Evolutionary conservation across 2,797 vertebrate genomes (phyloP).

Genomic region (Falco columbarius): DNA sequence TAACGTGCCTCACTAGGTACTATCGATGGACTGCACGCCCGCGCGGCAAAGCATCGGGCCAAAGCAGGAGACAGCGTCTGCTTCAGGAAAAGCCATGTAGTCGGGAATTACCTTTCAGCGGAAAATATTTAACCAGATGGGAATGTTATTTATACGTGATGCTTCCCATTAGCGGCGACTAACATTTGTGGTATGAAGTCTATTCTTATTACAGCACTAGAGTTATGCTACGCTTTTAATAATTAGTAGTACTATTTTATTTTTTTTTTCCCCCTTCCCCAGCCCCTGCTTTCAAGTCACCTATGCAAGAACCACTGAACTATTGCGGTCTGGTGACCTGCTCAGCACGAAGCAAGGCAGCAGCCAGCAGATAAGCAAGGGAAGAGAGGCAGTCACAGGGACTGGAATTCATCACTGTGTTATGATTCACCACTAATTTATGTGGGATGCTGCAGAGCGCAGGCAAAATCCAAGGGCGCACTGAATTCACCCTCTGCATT

Average conservation of each 20-base stretch:
- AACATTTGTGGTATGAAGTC: neutral
- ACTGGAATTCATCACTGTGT: neutral
- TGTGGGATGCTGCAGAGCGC: neutral
- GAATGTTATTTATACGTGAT: neutral
- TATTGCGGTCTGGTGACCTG: neutral
- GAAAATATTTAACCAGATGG: conserved; percentile 3
- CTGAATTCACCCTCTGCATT: neutral
- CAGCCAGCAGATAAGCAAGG: conserved; percentile 40
- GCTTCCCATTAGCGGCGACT: neutral
- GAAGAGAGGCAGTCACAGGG: neutral
- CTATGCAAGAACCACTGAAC: neutral
- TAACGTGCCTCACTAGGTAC: conserved; percentile 29
- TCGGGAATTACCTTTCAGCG: neutral
- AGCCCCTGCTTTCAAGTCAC: neutral
- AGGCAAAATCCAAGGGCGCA: neutral
- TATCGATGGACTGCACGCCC: neutral
- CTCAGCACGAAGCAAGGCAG: conserved; percentile 5
- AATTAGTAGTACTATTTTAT: neutral
- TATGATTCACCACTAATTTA: conserved; percentile 42
- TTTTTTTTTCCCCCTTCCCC: neutral
- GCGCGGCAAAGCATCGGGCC: neutral
- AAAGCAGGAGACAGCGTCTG: neutral
- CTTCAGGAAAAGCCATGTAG: neutral
- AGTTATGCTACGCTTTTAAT: neutral
- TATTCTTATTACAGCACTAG: neutral